These are phyloP conservation scores for Gandaritis pyraliata DNA, from an alignment of 2,888 invertebrate species.

Conservation along the genomic window DNA sequence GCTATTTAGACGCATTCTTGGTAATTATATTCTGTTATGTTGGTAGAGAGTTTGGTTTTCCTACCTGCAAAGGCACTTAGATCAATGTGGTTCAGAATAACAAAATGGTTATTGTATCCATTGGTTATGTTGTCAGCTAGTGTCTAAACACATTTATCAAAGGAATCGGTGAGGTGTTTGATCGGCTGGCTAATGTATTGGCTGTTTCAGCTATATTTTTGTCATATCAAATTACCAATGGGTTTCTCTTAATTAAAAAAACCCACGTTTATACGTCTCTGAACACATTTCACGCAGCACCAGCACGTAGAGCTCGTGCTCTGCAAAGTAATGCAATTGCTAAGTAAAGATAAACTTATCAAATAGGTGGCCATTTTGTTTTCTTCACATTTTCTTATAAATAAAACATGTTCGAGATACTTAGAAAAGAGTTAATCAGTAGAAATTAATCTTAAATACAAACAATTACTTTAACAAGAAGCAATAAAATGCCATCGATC, in stretches of 20 bases:
- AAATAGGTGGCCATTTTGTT: no score
- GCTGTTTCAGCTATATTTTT: not conserved
- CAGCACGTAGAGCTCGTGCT: not conserved
- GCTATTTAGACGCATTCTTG: conserved; percentile 29
- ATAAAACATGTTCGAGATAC: no score
- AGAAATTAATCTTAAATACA: not conserved
- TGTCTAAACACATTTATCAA: conserved; percentile 3
- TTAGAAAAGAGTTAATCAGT: no score
- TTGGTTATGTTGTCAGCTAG: not conserved
- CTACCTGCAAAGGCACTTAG: no score
- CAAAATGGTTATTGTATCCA: conserved; percentile 1
- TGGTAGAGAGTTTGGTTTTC: not conserved
- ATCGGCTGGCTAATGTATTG: conserved; percentile 4
- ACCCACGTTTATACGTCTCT: no score
- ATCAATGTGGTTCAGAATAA: not conserved
- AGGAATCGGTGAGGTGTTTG: conserved; percentile 3
- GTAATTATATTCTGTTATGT: conserved; percentile 11
- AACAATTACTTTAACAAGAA: conserved; percentile 21
- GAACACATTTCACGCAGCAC: no score
- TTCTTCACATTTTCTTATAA: no score
- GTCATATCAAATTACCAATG: not conserved
- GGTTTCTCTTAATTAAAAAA: not conserved
- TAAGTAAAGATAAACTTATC: no score
- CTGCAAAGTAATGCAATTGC: not conserved
- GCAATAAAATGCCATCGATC: conserved; percentile 32